Evolutionary conservation across 2,888 invertebrate species (phyloP).

Genomic region (Trissolcus japonicus): DNA sequence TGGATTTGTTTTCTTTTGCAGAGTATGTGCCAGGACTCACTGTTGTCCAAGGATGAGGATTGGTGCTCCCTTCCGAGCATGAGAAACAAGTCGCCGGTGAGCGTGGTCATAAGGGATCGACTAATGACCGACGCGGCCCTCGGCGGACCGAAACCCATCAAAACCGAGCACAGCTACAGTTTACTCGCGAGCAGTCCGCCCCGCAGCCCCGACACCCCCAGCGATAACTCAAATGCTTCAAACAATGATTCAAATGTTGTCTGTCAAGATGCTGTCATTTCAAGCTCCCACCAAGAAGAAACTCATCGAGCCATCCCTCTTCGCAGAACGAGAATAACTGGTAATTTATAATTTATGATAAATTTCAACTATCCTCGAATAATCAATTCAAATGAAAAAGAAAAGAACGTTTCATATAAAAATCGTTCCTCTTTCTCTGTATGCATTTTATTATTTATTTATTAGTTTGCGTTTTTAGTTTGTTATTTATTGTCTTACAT

Average conservation of each 20-base stretch:
- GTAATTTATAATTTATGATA: constrained; percentile 55
- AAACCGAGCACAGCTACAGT: constrained; percentile 95
- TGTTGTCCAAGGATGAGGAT: constrained; percentile 80
- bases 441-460: background rate
- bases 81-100: constrained; percentile 73
- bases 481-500: background rate
- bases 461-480: background rate
- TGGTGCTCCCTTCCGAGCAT: constrained; percentile 81
- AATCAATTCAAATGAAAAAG: background rate
- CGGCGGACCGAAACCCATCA: constrained; percentile 86
- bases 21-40: constrained; percentile 80
- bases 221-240: constrained; percentile 63
- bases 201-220: constrained; percentile 66
- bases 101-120: constrained; percentile 90
- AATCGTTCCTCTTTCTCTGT: no score
- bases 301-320: constrained; percentile 63
- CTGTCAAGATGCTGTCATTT: constrained; percentile 53
- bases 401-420: no score
- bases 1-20: constrained; percentile 71
- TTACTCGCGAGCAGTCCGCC: constrained; percentile 73
- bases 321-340: constrained; percentile 67
- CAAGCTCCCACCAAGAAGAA: constrained; percentile 60
- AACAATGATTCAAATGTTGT: constrained; percentile 55
- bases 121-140: constrained; percentile 92
- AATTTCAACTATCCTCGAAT: background rate